Evolutionary conservation across 2,113 vertebrate genomes (phyloP).

Genomic region (Conger conger): DNA sequence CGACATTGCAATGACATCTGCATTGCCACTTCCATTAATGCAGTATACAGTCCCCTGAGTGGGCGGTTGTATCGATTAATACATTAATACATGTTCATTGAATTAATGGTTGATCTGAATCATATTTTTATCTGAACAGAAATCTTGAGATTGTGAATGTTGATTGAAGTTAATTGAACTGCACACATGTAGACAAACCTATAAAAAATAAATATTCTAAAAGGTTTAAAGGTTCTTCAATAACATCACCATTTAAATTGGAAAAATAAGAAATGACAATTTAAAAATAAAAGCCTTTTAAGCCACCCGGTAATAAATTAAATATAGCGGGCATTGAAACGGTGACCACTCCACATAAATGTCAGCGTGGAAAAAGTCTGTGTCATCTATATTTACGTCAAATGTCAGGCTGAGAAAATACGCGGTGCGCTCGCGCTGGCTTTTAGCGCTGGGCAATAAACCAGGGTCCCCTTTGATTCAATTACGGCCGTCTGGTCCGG

Average conservation of each 20-base stretch:
- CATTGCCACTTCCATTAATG: too few species aligned
- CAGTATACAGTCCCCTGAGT: too few species aligned
- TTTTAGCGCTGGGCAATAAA: slow-evolving; percentile 21
- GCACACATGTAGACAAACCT: neutral
- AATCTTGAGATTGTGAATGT: neutral
- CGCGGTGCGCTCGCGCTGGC: slow-evolving; percentile 25
- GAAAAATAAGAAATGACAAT: neutral
- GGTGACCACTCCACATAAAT: neutral
- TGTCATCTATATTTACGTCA: slow-evolving; percentile 56
- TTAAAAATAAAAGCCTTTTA: neutral
- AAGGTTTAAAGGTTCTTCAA: neutral
- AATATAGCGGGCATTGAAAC: neutral
- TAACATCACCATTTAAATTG: neutral
- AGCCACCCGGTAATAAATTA: neutral
- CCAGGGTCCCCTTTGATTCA: slow-evolving; percentile 35
- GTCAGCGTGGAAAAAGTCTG: slow-evolving; percentile 34
- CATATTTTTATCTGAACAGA: too few species aligned
- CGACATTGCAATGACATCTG: too few species aligned
- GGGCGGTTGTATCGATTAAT: too few species aligned
- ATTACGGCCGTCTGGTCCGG: slow-evolving; percentile 16
- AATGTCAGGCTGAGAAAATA: slow-evolving; percentile 40
- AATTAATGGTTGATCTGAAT: too few species aligned
- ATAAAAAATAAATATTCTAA: neutral
- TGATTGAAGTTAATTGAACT: neutral
- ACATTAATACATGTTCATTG: too few species aligned